Conservation (phyloP, 2,888 invertebrate species). For the Tribolium freemani region DNA sequence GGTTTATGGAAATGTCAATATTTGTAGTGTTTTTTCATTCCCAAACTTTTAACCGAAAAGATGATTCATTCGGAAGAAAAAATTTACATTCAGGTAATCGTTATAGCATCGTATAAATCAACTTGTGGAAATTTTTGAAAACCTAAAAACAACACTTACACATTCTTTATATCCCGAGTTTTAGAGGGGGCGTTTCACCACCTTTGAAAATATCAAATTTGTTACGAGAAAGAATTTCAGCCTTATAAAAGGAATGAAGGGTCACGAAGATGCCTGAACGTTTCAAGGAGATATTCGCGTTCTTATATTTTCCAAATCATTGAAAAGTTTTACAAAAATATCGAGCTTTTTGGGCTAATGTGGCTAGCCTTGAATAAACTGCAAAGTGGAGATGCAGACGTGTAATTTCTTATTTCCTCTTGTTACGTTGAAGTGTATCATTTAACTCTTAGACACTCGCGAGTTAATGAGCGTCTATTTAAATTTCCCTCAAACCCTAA, state of each 20-base stretch:
- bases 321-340: conserved; percentile 12
- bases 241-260: conserved; percentile 32
- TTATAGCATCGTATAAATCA: conserved; percentile 8
- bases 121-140: conserved; percentile 7
- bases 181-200: conserved; percentile 3
- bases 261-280: conserved; percentile 18
- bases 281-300: background rate
- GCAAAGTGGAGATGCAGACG: background rate
- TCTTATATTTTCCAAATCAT: conserved; percentile 9
- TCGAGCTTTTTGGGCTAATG: background rate
- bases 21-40: conserved; percentile 11
- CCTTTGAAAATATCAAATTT: conserved; percentile 29
- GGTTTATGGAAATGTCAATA: conserved; percentile 20
- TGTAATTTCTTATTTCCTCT: conserved; percentile 23
- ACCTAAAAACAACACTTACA: conserved; percentile 14
- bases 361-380: background rate
- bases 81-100: conserved; percentile 24
- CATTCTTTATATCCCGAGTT: conserved; percentile 5
- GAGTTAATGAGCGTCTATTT: conserved; percentile 2
- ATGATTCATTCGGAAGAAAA: conserved; percentile 10
- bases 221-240: conserved; percentile 25
- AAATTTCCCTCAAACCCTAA: conserved; percentile 5
- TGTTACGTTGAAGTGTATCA: conserved; percentile 1
- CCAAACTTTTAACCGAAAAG: background rate
- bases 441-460: background rate